These are phyloP conservation scores for Pyrgilauda ruficollis DNA, from an alignment of 2,113 vertebrate species.

Conservation along the genomic window DNA sequence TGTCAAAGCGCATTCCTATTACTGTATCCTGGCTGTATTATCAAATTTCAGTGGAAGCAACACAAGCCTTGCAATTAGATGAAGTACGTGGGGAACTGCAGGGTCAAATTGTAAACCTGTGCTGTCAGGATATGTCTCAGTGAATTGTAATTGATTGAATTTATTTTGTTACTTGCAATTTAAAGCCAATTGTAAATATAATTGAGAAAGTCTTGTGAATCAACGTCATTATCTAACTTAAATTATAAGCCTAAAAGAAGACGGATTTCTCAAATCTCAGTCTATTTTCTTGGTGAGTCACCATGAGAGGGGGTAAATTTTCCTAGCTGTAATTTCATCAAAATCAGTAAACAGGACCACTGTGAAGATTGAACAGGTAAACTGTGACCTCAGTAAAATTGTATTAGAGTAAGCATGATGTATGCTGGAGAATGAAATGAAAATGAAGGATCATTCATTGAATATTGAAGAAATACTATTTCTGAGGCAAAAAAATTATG, in stretches of 20 bases:
- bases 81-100: background rate
- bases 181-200: background rate
- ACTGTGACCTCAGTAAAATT: background rate
- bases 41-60: background rate
- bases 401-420: background rate
- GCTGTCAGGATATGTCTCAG: background rate
- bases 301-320: background rate
- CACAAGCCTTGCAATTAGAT: background rate
- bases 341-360: background rate
- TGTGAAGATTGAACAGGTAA: background rate
- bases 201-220: background rate
- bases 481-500: background rate
- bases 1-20: background rate
- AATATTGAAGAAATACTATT: background rate
- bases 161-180: background rate
- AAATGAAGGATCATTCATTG: background rate
- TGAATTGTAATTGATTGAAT: background rate
- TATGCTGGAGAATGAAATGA: background rate
- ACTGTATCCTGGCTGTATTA: background rate
- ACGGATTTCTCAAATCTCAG: background rate
- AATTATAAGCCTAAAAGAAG: background rate
- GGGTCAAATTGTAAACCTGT: background rate
- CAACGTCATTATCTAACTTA: background rate
- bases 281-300: slow-evolving; percentile 5
- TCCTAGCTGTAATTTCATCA: background rate